Evolutionary conservation across 2,888 invertebrate species (phyloP), one percentile per base, ranked within the genome.

Genomic region (Drosophila falleni): DNA sequence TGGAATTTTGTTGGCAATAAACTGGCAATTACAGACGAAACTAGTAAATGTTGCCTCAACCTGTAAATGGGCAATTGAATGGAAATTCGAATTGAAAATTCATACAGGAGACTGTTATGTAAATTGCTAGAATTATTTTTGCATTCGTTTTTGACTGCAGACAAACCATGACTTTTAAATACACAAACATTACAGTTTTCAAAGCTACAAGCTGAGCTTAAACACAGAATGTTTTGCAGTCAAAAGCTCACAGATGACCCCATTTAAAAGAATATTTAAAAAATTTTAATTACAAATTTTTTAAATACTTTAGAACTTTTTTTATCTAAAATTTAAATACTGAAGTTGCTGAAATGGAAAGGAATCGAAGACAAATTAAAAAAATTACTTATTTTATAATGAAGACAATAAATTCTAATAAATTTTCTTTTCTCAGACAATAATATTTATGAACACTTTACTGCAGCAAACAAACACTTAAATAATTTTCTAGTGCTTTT

Each of bases 21-120:
- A 63, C 73, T 63, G 61, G 35, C 78, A 78, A 78, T 76, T 76
- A 61, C 19, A 16, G 29, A 15, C 26, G 23, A 51, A 56, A 53
- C 62, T 51, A 35, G 60, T 35, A 56, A 62, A 66, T 41, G 33
- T 46, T 15, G 56, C 44, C 49, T 44, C 39, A 33, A 15, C 46
- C 31, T 50, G 56, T 46, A 61, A 66, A 50, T 61, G 77, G 35
- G 42, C 69, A 74, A 74, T 74, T 74, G 78, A 47, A 49, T 69
- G 61, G 58, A 75, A 61, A 61, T 47, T 54, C 55, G 5, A 61
- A 74, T 73, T 73, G 60, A 37, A 75, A 73, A 73, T 73, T 47
- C 67, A 67, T 26, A 44, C 55, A 44, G 33, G 15, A 53, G 44
- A 29, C 46, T 56, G 58, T 51, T 77, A 59, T 71, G 78, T 53